A percentile compares a stretch with the other conserved stretches of the same genome.
phyloP scores from a whole-genome alignment of 1,140 invertebrate species.

The Contarinia nasturtii region DNA sequence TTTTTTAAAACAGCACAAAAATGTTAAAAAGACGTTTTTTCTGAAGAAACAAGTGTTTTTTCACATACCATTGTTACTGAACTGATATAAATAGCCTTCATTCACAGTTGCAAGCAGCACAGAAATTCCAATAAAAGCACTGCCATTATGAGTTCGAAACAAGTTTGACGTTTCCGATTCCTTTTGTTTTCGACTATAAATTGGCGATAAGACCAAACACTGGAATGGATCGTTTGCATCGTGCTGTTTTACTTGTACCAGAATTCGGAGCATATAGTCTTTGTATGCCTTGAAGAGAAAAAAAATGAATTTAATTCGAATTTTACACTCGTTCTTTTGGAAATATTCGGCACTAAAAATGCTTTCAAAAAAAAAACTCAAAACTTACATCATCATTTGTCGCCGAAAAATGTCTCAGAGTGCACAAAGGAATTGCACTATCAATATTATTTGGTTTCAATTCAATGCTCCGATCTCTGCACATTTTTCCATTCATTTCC shows the following conservation, averaged over 20 bases:
- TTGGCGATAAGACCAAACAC: background rate
- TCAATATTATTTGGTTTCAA: no score
- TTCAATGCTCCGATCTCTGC: no score
- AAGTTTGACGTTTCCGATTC: background rate
- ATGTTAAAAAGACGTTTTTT: background rate
- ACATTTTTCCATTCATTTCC: no score
- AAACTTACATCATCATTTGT: no score
- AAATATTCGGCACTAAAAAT: no score
- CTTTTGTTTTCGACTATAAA: background rate
- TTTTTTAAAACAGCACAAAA: background rate
- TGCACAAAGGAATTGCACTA: no score
- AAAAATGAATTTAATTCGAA: background rate
- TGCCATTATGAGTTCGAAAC: background rate
- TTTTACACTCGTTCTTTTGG: no score
- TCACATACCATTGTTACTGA: background rate
- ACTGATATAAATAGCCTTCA: conserved; percentile 4
- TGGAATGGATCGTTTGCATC: conserved; percentile 1
- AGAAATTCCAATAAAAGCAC: background rate
- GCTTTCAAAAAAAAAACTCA: no score
- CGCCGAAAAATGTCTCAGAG: no score
- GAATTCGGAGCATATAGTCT: background rate
- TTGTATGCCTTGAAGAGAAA: background rate
- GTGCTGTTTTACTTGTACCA: background rate
- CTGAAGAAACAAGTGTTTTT: no score
- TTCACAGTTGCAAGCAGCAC: conserved; percentile 1